A percentile compares a stretch with the other conserved stretches of the same genome.
Evolutionary conservation across 2,113 vertebrate genomes (phyloP).

Genomic region (Solenodon paradoxus): DNA sequence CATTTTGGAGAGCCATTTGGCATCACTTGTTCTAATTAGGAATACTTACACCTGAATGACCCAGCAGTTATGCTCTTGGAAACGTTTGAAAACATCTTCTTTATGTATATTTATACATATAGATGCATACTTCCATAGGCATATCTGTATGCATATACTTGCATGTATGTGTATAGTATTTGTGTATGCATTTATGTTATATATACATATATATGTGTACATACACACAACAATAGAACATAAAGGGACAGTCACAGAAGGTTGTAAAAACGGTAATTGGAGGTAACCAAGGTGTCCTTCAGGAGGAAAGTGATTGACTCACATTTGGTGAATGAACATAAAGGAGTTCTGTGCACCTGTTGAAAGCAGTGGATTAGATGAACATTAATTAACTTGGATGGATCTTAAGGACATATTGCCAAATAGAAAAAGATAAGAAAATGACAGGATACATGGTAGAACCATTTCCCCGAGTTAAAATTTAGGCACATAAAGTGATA

Average conservation of each 20-base stretch:
- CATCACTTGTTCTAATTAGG: background rate
- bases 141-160: rapidly evolving
- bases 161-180: too few relatives aligned
- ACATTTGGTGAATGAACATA: background rate
- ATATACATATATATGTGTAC: background rate
- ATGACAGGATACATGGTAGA: background rate
- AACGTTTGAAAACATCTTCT: background rate
- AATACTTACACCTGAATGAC: background rate
- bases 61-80: background rate
- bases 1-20: background rate
- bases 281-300: background rate
- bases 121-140: too few relatives aligned
- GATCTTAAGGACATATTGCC: background rate
- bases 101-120: background rate
- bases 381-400: background rate
- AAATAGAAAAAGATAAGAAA: background rate
- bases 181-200: too few relatives aligned
- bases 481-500: background rate
- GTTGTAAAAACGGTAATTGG: background rate
- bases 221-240: background rate
- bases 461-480: background rate
- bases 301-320: background rate
- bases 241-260: background rate
- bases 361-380: background rate
- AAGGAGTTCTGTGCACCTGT: background rate